phyloP scores from a whole-genome alignment of 1,140 invertebrate species.

The Drosophila punjabiensis region DNA sequence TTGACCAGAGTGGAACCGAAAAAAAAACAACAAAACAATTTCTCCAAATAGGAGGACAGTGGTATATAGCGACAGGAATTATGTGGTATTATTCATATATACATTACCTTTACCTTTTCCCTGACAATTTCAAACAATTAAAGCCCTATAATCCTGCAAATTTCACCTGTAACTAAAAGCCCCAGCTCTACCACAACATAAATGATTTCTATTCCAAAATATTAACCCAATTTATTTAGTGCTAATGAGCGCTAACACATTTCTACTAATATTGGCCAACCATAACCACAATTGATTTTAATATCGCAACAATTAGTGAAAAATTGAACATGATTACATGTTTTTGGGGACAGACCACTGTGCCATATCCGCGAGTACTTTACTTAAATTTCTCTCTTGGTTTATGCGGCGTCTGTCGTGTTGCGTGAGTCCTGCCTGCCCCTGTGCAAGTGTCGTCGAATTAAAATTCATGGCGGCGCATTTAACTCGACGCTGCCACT shows the following conservation, averaged over 20 bases:
- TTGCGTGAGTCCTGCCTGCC: slow-evolving; percentile 64
- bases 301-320: neutral
- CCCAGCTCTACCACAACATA: neutral
- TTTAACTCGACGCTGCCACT: slow-evolving; percentile 69
- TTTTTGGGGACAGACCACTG: slow-evolving; percentile 16
- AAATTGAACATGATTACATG: neutral
- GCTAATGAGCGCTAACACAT: slow-evolving; percentile 7
- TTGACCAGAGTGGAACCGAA: slow-evolving; percentile 43
- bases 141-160: neutral
- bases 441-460: slow-evolving; percentile 78
- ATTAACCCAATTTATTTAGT: slow-evolving; percentile 11
- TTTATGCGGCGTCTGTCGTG: slow-evolving; percentile 66
- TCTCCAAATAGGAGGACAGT: slow-evolving; percentile 25
- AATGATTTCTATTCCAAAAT: neutral
- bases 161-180: neutral
- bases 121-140: neutral
- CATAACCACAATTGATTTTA: slow-evolving; percentile 5
- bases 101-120: neutral
- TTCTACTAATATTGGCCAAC: neutral
- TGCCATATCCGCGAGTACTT: slow-evolving; percentile 37
- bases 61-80: neutral
- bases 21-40: slow-evolving; percentile 44
- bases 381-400: slow-evolving; percentile 64
- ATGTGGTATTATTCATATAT: neutral
- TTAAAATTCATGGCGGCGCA: slow-evolving; percentile 81